These are phyloP conservation scores for Allobates femoralis DNA, from an alignment of 2,797 vertebrate species.

Conservation along the genomic window DNA sequence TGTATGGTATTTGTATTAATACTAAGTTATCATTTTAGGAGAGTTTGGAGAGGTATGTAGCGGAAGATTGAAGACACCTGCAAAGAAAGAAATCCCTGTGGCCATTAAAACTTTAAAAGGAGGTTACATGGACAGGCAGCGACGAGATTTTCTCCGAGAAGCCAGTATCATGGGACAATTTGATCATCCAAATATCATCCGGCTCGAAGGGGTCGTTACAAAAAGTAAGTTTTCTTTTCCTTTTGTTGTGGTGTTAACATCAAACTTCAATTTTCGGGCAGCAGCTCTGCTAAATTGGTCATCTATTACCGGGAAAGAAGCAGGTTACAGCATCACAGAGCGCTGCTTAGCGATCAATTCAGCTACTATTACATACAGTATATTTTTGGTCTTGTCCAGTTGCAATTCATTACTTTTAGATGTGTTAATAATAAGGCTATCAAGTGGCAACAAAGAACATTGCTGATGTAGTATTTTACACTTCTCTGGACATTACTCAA, in stretches of 20 bases:
- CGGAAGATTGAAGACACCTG: conserved; percentile 88
- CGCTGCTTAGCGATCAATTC: background rate
- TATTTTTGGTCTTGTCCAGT: background rate
- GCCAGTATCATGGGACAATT: conserved; percentile 98
- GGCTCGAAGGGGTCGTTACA: conserved; percentile 93
- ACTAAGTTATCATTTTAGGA: conserved; percentile 74
- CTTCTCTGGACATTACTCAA: too few relatives aligned
- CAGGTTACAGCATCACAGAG: background rate
- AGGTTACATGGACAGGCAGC: conserved; percentile 91
- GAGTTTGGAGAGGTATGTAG: conserved; percentile 98
- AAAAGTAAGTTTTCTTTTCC: conserved; percentile 85
- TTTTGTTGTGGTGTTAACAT: conserved; percentile 17
- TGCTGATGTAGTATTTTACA: too few relatives aligned
- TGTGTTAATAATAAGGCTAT: too few relatives aligned
- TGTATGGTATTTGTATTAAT: conserved; percentile 38
- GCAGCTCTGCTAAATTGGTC: background rate
- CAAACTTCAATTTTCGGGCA: conserved; percentile 11
- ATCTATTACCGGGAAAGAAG: background rate
- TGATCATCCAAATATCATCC: conserved; percentile 93
- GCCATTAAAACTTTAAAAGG: conserved; percentile 98
- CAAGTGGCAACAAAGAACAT: too few relatives aligned
- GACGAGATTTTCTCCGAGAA: conserved; percentile 93
- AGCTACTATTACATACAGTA: background rate
- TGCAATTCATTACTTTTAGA: too few relatives aligned
- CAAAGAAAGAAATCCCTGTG: conserved; percentile 90